Evolutionary conservation across 1,140 invertebrate species (phyloP).

Genomic region (Schlechtendalia chinensis): DNA sequence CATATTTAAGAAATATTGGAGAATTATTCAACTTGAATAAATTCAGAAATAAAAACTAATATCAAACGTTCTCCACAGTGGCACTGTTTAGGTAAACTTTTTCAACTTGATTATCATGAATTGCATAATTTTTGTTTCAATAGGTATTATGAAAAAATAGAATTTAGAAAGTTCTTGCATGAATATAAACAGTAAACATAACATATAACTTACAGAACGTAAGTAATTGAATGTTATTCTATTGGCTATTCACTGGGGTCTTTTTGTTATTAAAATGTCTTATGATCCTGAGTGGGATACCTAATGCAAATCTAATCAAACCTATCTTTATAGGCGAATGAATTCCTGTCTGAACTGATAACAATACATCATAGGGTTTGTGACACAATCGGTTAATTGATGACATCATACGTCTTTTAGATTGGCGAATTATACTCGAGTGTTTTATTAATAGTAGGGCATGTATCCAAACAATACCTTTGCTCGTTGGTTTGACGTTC

Average conservation of each 20-base stretch:
- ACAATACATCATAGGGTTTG: conserved; percentile 20
- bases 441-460: conserved; percentile 31
- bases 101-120: background rate
- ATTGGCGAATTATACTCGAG: background rate
- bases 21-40: background rate
- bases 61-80: background rate
- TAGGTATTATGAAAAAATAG: too few relatives aligned
- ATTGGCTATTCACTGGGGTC: background rate
- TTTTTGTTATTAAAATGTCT: too few relatives aligned
- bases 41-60: background rate
- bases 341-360: conserved; percentile 6
- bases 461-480: conserved; percentile 2
- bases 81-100: conserved; percentile 3
- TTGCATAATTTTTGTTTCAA: background rate
- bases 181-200: too few relatives aligned
- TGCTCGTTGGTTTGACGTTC: background rate
- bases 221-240: background rate
- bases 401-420: background rate
- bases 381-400: conserved; percentile 32
- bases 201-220: too few relatives aligned
- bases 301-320: too few relatives aligned
- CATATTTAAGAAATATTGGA: background rate
- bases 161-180: too few relatives aligned
- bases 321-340: too few relatives aligned
- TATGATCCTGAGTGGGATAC: too few relatives aligned